Percentiles rank a stretch among this genome's conserved stretches.
Evolutionary conservation across 1,140 invertebrate species (phyloP).

Genomic region (Cylas formicarius): DNA sequence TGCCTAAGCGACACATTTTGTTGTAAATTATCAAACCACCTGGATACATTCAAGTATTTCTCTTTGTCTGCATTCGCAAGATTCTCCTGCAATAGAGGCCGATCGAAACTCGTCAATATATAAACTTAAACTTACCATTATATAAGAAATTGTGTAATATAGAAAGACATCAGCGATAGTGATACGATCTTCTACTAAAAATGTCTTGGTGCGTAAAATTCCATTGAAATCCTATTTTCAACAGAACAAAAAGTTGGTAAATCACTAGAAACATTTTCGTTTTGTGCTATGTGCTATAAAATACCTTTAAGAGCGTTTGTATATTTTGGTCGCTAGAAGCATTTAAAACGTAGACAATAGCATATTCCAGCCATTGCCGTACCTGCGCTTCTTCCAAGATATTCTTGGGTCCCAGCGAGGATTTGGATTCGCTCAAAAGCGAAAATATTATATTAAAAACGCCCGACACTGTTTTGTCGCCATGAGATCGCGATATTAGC

Average conservation of each 20-base stretch:
- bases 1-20: constrained; percentile 51
- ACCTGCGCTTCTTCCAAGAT: constrained; percentile 30
- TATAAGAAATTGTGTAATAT: constrained; percentile 49
- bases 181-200: constrained; percentile 49
- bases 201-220: constrained; percentile 46
- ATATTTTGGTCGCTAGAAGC: constrained; percentile 17
- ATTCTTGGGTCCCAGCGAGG: constrained; percentile 20
- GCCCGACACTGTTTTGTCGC: constrained; percentile 10
- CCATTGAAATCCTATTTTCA: constrained; percentile 18
- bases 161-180: constrained; percentile 53
- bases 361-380: constrained; percentile 39
- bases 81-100: constrained; percentile 40
- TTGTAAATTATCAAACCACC: constrained; percentile 62
- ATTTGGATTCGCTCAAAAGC: constrained; percentile 29
- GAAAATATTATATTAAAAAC: constrained; percentile 30
- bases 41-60: constrained; percentile 53
- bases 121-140: constrained; percentile 44
- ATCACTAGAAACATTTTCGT: constrained; percentile 2
- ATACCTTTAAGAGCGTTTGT: constrained; percentile 26
- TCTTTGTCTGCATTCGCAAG: constrained; percentile 53
- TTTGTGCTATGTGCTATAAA: not conserved
- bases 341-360: constrained; percentile 24
- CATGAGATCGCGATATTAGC: constrained; percentile 7
- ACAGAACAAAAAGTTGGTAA: constrained; percentile 1
- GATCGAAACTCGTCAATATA: constrained; percentile 13